phyloP scores from a whole-genome alignment of 2,113 vertebrate genomes.

The Tapirus terrestris region DNA sequence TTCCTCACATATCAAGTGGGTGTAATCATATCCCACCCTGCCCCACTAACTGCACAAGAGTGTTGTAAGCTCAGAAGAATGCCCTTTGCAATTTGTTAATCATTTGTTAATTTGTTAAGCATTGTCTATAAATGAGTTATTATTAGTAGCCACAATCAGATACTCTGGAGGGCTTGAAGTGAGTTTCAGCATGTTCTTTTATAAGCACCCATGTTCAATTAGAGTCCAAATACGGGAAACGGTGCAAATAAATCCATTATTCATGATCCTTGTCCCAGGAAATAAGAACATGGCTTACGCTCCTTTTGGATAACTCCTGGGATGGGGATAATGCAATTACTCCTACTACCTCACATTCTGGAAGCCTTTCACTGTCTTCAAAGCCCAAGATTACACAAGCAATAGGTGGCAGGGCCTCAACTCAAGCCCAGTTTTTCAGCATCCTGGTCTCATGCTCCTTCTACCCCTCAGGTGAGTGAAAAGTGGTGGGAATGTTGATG shows the following conservation, averaged over 20 bases:
- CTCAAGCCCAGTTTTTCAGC: not conserved
- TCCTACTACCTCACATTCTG: not conserved
- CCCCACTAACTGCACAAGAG: not conserved
- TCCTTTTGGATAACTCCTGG: not conserved
- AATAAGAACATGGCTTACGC: not conserved
- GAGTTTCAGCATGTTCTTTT: not conserved
- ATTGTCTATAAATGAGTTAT: not conserved
- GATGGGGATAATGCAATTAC: not conserved
- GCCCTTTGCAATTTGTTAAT: not conserved
- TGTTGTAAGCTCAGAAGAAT: not conserved
- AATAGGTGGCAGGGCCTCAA: not conserved
- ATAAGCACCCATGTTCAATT: not conserved
- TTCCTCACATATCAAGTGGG: not conserved
- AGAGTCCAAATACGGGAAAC: conserved; percentile 9
- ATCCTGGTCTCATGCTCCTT: not conserved
- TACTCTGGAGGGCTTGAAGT: not conserved
- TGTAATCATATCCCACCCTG: not conserved
- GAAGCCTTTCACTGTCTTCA: not conserved
- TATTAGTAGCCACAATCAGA: not conserved
- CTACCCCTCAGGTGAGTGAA: not conserved
- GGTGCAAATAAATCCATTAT: not conserved
- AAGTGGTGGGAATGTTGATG: not conserved
- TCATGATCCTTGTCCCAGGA: not conserved
- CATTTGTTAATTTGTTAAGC: not conserved
- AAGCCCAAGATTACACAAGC: not conserved